phyloP scores from a whole-genome alignment of 2,888 invertebrate species.

The Polylopha cassiicola region DNA sequence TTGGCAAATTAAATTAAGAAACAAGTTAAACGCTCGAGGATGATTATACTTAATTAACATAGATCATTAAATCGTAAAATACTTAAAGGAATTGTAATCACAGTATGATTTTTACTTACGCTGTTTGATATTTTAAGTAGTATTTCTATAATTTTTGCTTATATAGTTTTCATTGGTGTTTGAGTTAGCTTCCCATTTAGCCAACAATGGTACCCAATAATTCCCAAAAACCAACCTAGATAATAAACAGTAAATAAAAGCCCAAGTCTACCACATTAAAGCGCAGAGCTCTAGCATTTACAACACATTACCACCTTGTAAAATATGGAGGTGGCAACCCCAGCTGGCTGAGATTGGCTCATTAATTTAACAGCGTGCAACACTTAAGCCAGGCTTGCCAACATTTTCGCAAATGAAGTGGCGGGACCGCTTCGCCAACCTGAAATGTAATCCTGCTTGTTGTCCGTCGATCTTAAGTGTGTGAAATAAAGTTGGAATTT shows the following conservation, averaged over 20 bases:
- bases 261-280: conserved; percentile 18
- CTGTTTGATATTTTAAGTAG: too few species aligned
- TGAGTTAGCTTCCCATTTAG: too few species aligned
- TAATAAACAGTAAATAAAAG: conserved; percentile 19
- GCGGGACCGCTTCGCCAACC: conserved; percentile 49
- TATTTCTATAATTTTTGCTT: too few species aligned
- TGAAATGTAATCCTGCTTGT: conserved; percentile 24
- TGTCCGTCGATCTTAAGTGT: background rate
- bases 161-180: too few species aligned
- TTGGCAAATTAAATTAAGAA: too few species aligned
- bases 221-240: conserved; percentile 10
- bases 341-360: conserved; percentile 68
- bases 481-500: conserved; percentile 22
- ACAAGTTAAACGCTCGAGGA: too few species aligned
- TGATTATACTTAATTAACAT: too few species aligned
- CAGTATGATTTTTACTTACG: too few species aligned
- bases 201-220: conserved; percentile 1
- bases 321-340: conserved; percentile 68
- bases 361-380: conserved; percentile 76
- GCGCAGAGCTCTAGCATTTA: conserved; percentile 27
- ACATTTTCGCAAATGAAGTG: conserved; percentile 74
- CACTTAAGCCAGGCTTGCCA: conserved; percentile 72
- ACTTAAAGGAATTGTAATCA: too few species aligned
- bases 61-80: too few species aligned
- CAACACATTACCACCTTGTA: conserved; percentile 72